Evolutionary conservation across 2,797 vertebrate species (phyloP).

Genomic region (Hybognathus amarus): DNA sequence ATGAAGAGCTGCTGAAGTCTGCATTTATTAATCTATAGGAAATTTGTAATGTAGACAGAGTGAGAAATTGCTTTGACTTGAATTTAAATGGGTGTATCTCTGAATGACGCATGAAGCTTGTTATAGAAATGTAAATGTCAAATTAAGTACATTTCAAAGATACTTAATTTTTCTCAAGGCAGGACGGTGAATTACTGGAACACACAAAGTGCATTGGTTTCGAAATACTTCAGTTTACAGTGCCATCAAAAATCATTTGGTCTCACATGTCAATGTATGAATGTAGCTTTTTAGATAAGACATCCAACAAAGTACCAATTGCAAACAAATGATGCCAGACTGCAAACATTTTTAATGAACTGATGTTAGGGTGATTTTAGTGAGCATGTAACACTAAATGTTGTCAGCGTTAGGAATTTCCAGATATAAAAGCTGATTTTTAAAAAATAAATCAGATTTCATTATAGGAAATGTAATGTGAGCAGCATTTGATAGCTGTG

Average conservation of each 20-base stretch:
- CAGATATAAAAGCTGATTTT: not conserved
- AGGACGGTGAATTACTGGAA: not conserved
- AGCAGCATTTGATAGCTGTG: constrained; percentile 88
- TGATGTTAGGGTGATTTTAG: not conserved
- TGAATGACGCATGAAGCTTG: not conserved
- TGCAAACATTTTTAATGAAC: not conserved
- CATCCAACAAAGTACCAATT: not conserved
- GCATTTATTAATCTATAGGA: not conserved
- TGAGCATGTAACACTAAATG: not conserved
- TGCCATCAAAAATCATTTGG: not conserved
- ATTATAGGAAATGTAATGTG: constrained; percentile 13
- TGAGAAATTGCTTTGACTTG: not conserved
- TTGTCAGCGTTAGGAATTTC: not conserved
- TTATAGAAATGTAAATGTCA: not conserved
- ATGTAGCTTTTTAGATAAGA: not conserved
- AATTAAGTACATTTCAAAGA: not conserved
- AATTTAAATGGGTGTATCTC: constrained; percentile 3
- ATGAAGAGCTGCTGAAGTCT: not conserved
- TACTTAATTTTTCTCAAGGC: not conserved
- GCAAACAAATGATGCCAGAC: not conserved
- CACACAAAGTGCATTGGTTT: not conserved
- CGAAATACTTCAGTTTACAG: too few species aligned
- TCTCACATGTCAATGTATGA: not conserved
- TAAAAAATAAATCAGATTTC: not conserved
- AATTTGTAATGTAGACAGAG: constrained; percentile 6